A percentile compares a stretch with the other conserved stretches of the same genome.
phyloP scores from a whole-genome alignment of 1,140 invertebrate genomes.

The Octopus sinensis region DNA sequence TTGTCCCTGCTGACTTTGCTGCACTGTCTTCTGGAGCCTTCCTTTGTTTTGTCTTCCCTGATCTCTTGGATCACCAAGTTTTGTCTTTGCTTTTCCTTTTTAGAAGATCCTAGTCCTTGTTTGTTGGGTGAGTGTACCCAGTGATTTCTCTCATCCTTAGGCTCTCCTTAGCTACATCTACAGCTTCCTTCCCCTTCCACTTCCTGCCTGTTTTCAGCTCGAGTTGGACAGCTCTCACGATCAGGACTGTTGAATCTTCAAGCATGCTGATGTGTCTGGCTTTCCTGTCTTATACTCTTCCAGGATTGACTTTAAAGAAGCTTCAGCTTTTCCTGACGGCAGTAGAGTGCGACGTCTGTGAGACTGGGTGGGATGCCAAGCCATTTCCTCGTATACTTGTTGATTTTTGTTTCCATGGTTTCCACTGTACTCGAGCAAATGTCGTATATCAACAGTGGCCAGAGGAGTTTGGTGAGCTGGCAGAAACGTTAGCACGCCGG shows the following conservation, averaged over 20 bases:
- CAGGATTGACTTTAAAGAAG: neutral
- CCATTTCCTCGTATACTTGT: constrained; percentile 16
- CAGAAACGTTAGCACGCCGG: too few species aligned
- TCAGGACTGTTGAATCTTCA: neutral
- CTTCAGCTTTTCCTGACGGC: neutral
- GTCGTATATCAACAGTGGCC: constrained; percentile 18
- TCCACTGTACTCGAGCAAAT: constrained; percentile 9
- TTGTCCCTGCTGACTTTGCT: neutral
- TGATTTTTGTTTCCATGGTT: constrained; percentile 19
- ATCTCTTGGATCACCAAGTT: neutral
- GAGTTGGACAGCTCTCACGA: neutral
- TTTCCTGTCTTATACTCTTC: neutral
- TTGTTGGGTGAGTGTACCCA: neutral
- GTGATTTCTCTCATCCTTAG: neutral
- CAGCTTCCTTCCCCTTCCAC: neutral
- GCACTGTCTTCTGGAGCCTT: neutral
- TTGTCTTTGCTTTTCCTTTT: neutral
- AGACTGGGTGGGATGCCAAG: neutral
- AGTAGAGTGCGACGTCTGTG: neutral
- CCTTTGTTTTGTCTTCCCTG: neutral
- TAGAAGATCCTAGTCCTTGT: neutral
- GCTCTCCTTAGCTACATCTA: neutral
- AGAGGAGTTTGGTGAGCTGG: constrained; percentile 6
- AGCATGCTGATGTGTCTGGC: neutral
- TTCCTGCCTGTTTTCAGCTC: neutral